These are phyloP conservation scores for Dryobota labecula DNA, from an alignment of 2,888 invertebrate genomes.

Conservation along the genomic window DNA sequence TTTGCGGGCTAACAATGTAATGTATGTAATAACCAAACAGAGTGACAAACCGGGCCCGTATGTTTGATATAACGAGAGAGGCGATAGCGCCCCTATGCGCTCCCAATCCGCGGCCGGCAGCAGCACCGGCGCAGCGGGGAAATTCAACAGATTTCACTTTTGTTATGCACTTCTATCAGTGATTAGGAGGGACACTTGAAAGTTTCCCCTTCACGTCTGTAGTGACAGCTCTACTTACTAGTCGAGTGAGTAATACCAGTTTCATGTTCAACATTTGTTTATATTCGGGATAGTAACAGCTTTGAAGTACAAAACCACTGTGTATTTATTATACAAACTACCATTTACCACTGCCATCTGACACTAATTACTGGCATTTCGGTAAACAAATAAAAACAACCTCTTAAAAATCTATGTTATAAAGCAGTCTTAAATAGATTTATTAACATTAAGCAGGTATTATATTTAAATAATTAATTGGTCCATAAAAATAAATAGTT, in stretches of 20 bases:
- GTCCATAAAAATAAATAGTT: neutral
- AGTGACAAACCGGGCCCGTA: constrained; percentile 78
- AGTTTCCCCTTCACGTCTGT: constrained; percentile 49
- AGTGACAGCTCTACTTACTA: constrained; percentile 39
- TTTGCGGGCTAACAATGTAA: constrained; percentile 66
- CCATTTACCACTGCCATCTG: neutral
- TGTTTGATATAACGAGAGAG: constrained; percentile 72
- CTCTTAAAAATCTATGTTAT: neutral
- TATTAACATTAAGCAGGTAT: neutral
- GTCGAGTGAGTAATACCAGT: constrained; percentile 41
- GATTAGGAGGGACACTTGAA: constrained; percentile 54
- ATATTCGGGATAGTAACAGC: constrained; percentile 21
- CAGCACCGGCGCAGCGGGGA: constrained; percentile 66
- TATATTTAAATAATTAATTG: neutral
- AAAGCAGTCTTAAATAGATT: neutral
- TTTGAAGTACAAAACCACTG: neutral
- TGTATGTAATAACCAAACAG: constrained; percentile 70
- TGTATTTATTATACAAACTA: neutral
- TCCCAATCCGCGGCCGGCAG: constrained; percentile 66
- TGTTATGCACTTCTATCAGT: constrained; percentile 72
- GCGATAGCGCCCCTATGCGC: constrained; percentile 83
- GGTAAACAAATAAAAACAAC: neutral
- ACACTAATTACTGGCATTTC: neutral
- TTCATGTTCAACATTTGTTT: constrained; percentile 30
- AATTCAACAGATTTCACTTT: constrained; percentile 84